Base-by-base conservation (phyloP, 2,113 vertebrate genomes). In the Bungarus multicinctus region DNA sequence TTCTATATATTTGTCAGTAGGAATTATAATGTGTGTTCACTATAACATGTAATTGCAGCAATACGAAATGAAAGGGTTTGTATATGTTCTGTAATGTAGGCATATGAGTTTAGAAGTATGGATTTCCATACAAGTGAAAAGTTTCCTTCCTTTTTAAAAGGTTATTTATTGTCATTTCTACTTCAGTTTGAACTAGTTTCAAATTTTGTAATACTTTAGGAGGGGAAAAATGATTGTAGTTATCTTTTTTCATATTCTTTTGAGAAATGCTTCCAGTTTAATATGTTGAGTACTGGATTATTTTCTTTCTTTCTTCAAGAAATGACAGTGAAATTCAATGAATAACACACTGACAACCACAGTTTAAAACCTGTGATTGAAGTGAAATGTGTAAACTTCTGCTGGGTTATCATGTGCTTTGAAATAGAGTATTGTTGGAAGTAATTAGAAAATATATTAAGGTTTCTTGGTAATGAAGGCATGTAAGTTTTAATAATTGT, bases 381-480 rank as follows among this genome's bases (percentile, higher is more conserved):
- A 98, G 97, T 96, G 92, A 97, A 97, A 95, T 97, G 97, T 97
- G 97, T 97, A 97, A 97, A 97, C 97, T 96, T 97, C 97, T 97
- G 95, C 96, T 94, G 97, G 97, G 97, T 97, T 97, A 97, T 97
- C 96, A 94, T 97, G 97, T 97, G 96, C 97, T 97, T 96, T 97
- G 96, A 96, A 97, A 97, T 97, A 97, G 97, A 97, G 97, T 97
- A 96, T 97, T 97, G 97, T 97, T 95, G 96, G 96, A 97, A 97
- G 97, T 97, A 96, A 97, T 96, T 97, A 97, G 97, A 97, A 97
- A 97, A 97, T 97, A 97, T 97, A 96, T 97, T 96, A 97, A 97
- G 97, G 97, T 97, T 97, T 97, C 97, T 97, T 97, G 97, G 97
- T 97, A 97, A 97, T 96, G 97, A 97, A 98, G 98, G 97, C 98